These are phyloP conservation scores for Linepithema humile DNA, from an alignment of 1,140 invertebrate species.

Conservation along the genomic window DNA sequence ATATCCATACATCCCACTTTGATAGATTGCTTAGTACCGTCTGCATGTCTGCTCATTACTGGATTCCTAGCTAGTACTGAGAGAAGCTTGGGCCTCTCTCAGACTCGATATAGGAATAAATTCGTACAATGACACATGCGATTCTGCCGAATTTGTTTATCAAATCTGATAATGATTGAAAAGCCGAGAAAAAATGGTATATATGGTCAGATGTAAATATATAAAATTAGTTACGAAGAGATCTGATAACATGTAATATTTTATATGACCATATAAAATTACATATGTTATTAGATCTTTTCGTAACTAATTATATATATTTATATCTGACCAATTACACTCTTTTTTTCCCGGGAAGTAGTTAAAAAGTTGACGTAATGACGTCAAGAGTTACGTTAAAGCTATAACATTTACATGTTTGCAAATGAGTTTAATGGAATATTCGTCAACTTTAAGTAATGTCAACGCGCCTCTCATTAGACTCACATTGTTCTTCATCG, in stretches of 20 bases:
- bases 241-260: too few relatives aligned
- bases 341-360: too few relatives aligned
- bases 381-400: background rate
- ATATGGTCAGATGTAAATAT: too few relatives aligned
- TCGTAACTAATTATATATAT: too few relatives aligned
- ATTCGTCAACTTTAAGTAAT: background rate
- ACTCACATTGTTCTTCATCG: background rate
- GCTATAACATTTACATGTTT: background rate
- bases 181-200: too few relatives aligned
- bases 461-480: background rate
- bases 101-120: constrained; percentile 13
- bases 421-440: background rate
- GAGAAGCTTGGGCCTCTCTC: background rate
- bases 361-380: background rate
- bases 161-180: too few relatives aligned
- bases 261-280: too few relatives aligned
- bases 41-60: constrained; percentile 45
- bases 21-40: constrained; percentile 50
- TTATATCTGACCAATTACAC: too few relatives aligned
- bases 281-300: too few relatives aligned
- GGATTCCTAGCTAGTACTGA: constrained; percentile 5
- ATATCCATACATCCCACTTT: constrained; percentile 31
- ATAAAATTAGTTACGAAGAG: too few relatives aligned
- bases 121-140: too few relatives aligned
- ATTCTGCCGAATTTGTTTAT: too few relatives aligned